Evolutionary conservation across 2,888 invertebrate genomes (phyloP), one percentile per base, ranked within the genome.

Genomic region (Xanthorhoe designata): DNA sequence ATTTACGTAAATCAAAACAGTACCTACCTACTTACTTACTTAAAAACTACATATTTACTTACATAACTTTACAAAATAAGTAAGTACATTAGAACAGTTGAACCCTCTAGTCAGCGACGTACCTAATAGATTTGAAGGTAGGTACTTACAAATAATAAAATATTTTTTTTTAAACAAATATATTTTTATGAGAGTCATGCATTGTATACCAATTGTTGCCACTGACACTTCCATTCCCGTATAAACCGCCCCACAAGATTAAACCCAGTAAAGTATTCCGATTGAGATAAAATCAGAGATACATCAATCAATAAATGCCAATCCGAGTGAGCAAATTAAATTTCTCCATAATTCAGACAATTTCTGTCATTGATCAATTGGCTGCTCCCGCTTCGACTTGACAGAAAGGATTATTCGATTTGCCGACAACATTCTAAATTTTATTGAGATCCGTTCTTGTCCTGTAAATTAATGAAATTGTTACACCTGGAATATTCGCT

Each of bases 351-450:
- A 82, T 81, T 80, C 80, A 75, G 78, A 66, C 75, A 77, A 81
- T 81, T 73, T 71, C 76, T 77, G 82, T 79, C 85, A 83, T 78
- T 83, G 82, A 84, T 84, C 82, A 85, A 85, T 86, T 83, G 85
- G 70, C 81, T 83, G 82, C 81, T 79, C 78, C 78, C 72, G 76
- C 69, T 73, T 69, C 75, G 65, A 59, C 71, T 69, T 65, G 59
- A 71, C 67, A 71, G 67, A 75, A 68, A 61, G 70, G 80, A 83
- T 86, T 86, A 86, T 87, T 85, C 81, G 79, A 85, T 87, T 86
- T 80, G 68, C 78, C 76, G 77, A 75, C 73, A 79, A 81, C 77
- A 80, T 81, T 84, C 84, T 78, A 73, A 79, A 80, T 64, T 59
- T 62, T 64, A 68, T 68, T 50, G 50, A 50, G 49, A 50, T 42